Evolutionary conservation across 2,113 vertebrate species (phyloP), one percentile per base, ranked within the genome.

Genomic region (Ailuropoda melanoleuca): DNA sequence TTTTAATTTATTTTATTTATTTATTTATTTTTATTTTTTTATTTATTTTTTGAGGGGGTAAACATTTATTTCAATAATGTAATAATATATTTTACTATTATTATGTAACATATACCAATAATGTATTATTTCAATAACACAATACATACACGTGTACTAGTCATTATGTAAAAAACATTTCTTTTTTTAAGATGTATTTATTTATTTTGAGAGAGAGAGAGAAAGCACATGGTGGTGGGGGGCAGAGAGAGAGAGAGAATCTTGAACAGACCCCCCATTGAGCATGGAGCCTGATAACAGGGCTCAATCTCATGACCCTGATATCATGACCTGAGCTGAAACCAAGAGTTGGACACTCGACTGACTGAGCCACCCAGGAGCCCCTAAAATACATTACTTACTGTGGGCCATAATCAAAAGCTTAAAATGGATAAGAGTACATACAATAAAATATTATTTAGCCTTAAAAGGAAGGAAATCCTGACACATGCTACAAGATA

Each of bases 401-500:
- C 83, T 56, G 10, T 70, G 58, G 26, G 10, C n/a, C 74, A 43
- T 83, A 78, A 86, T 58, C 43, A 48, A 87, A 91, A 86, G 46
- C 58, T 75, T 92, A 58, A 89, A 92, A 64, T 53, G 15, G 53
- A 31, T 14, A 66, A n/a, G 24, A 78, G 39, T 62, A 75, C 23
- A 6, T 89, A 19, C 18, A 87, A 56, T 24, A 14, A 64, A 68
- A 37, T 64, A 34, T n/a, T 21, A 75, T 86, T 83, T n/a, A 56
- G 37, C 60, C 75, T 97, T 87, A 93, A 48, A 93, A 70, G n/a
- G 34, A 89, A 92, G 34, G 37, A 66, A 92, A 72, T 90, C 92
- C 62, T 66, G 68, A 93, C 34, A 72, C 18, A 77, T n/a, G 34
- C 39, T 62, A 64, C 24, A 75, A 24, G 1, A 1, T 37, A 17